phyloP scores from a whole-genome alignment of 92 coral and sea anemone species.

The Micromussa lordhowensis region DNA sequence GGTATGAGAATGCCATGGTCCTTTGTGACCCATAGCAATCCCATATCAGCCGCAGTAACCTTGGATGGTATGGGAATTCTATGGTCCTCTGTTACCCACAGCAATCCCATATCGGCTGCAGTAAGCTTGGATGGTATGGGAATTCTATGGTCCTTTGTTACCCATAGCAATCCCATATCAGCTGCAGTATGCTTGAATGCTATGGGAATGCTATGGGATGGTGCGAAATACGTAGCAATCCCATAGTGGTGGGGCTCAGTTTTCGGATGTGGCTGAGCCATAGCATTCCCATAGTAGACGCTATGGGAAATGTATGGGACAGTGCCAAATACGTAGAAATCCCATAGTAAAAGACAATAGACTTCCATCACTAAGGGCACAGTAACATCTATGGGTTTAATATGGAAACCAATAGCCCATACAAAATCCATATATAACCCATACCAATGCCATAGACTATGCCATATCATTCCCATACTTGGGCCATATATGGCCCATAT shows the following conservation, averaged over 20 bases:
- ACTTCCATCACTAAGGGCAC: background rate
- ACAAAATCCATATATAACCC: constrained; percentile 7
- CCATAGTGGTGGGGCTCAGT: background rate
- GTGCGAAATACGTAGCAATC: background rate
- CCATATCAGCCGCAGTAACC: too few species aligned
- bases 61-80: too few species aligned
- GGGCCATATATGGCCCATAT: constrained; percentile 28
- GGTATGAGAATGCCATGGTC: too few species aligned
- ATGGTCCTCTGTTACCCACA: too few species aligned
- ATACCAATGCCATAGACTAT: constrained; percentile 5
- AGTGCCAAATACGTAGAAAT: too few species aligned
- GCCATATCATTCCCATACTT: constrained; percentile 22
- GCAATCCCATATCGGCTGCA: background rate
- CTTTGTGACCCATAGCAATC: too few species aligned
- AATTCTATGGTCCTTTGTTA: background rate
- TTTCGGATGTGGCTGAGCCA: too few species aligned
- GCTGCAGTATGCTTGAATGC: background rate
- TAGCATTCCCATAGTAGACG: too few species aligned
- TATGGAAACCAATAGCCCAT: constrained; percentile 20
- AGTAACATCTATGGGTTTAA: constrained; percentile 3
- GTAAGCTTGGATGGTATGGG: background rate
- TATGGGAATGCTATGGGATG: background rate
- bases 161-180: background rate
- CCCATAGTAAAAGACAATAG: background rate
- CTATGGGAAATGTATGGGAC: too few species aligned